Evolutionary conservation across 2,888 invertebrate species (phyloP).

Genomic region (Pinctada fucata): DNA sequence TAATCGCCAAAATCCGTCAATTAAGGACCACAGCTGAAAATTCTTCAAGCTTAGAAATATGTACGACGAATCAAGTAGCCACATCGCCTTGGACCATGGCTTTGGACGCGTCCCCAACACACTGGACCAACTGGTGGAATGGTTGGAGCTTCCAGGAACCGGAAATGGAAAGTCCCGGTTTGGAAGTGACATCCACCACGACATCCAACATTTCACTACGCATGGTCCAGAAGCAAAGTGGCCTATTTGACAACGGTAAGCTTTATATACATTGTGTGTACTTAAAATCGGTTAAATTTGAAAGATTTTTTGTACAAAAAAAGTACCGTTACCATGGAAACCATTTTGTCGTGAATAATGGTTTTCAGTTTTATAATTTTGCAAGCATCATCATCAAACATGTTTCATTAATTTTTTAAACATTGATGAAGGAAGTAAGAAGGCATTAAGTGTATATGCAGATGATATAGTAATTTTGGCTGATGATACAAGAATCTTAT

Average conservation of each 20-base stretch:
- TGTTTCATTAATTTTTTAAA: too few relatives aligned
- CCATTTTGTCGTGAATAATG: too few relatives aligned
- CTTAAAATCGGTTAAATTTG: too few relatives aligned
- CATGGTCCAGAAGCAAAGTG: conserved; percentile 70
- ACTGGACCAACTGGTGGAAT: conserved; percentile 66
- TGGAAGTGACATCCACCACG: conserved; percentile 45
- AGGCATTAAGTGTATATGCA: too few relatives aligned
- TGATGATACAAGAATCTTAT: too few relatives aligned
- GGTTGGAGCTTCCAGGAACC: conserved; percentile 61
- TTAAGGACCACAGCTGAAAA: conserved; percentile 5
- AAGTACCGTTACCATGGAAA: too few relatives aligned
- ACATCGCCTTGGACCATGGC: conserved; percentile 30
- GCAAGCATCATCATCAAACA: too few relatives aligned
- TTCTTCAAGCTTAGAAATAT: conserved; percentile 15
- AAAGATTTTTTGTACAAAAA: too few relatives aligned
- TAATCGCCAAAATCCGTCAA: conserved; percentile 24
- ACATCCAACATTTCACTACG: conserved; percentile 64
- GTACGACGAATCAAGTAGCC: conserved; percentile 26
- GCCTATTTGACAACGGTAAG: conserved; percentile 72
- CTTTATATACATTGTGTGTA: not conserved
- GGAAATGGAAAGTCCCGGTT: conserved; percentile 26
- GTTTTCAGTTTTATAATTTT: too few relatives aligned
- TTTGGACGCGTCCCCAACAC: conserved; percentile 60
- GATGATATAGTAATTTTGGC: too few relatives aligned
- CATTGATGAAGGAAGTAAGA: too few relatives aligned